Evolutionary conservation across 2,888 invertebrate genomes (phyloP).

Genomic region (Linnaemya vulpina): DNA sequence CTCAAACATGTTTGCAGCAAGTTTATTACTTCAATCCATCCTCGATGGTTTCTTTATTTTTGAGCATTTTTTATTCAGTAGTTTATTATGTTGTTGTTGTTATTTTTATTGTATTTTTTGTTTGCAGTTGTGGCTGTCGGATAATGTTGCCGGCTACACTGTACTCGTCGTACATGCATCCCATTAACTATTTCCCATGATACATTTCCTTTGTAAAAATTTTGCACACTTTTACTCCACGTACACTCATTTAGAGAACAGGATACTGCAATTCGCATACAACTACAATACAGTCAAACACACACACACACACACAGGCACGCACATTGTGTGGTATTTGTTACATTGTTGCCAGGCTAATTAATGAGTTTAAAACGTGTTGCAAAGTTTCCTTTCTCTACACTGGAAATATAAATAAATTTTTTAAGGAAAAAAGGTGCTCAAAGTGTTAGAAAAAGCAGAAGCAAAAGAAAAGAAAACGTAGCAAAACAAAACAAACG

Average conservation of each 20-base stretch:
- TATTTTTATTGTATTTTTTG: constrained; percentile 24
- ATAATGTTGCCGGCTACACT: constrained; percentile 10
- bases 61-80: neutral
- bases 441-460: neutral
- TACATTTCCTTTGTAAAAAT: constrained; percentile 5
- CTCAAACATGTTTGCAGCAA: neutral
- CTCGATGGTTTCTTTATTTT: constrained; percentile 7
- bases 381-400: constrained; percentile 47
- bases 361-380: constrained; percentile 72
- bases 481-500: too few relatives aligned
- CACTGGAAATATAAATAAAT: constrained; percentile 1
- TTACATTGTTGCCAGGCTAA: constrained; percentile 69
- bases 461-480: neutral
- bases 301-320: neutral
- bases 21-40: constrained; percentile 29
- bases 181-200: constrained; percentile 39
- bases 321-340: constrained; percentile 42
- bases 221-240: neutral
- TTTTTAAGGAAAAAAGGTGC: neutral
- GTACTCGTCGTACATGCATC: neutral
- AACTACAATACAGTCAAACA: neutral
- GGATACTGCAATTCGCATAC: neutral
- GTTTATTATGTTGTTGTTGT: constrained; percentile 9
- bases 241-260: constrained; percentile 1
- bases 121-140: neutral